phyloP scores from a whole-genome alignment of 2,888 invertebrate genomes.

The Rhingia rostrata region DNA sequence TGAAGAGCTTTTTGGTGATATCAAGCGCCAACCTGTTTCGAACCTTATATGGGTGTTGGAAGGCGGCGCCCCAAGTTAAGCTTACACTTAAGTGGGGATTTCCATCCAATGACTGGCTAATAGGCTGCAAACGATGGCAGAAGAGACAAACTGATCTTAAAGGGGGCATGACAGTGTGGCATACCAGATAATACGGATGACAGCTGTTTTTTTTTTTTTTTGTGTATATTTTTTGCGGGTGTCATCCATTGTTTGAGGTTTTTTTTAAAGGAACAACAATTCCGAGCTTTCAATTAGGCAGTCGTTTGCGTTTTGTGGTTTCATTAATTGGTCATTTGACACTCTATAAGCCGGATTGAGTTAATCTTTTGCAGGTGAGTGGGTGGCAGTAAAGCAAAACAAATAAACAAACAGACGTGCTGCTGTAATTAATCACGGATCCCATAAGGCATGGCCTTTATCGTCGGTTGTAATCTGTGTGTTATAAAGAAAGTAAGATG shows the following conservation, averaged over 20 bases:
- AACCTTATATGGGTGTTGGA: constrained; percentile 31
- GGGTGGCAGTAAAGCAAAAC: constrained; percentile 30
- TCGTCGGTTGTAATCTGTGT: constrained; percentile 34
- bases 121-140: background rate
- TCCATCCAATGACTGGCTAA: constrained; percentile 26
- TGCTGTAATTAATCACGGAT: constrained; percentile 59
- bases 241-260: constrained; percentile 67
- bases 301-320: constrained; percentile 24
- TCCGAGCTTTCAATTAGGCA: constrained; percentile 49
- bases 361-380: constrained; percentile 34
- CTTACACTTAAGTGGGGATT: constrained; percentile 52
- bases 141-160: constrained; percentile 12
- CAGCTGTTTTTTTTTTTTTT: constrained; percentile 29
- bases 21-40: constrained; percentile 51
- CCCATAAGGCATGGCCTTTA: constrained; percentile 28
- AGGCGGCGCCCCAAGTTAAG: constrained; percentile 42
- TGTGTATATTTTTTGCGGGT: constrained; percentile 10
- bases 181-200: constrained; percentile 35
- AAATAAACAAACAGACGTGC: constrained; percentile 31
- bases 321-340: constrained; percentile 57
- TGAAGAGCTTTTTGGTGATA: constrained; percentile 63
- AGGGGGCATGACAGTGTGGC: constrained; percentile 28
- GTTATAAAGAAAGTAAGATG: background rate
- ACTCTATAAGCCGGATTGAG: constrained; percentile 35
- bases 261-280: constrained; percentile 25